Percentiles rank a stretch among this genome's conserved stretches.
Conservation (phyloP, 1,140 invertebrate genomes). For the Bombus soroeensis region DNA sequence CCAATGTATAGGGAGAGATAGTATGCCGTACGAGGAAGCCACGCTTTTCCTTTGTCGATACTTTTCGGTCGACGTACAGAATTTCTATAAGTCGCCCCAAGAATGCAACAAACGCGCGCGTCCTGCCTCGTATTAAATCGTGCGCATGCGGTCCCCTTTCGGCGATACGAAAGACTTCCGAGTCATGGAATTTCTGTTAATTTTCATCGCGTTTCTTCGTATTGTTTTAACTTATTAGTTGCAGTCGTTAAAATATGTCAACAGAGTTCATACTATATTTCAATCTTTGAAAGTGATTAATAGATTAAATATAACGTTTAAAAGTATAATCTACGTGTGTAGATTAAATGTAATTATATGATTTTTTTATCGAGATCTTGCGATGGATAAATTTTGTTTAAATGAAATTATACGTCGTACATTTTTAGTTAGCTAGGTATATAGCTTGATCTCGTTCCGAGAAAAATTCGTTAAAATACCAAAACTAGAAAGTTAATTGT, state of each 20-base stretch:
- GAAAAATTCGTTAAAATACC: background rate
- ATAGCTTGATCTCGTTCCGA: background rate
- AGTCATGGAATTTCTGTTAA: background rate
- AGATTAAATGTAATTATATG: no score
- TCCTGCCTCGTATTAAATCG: background rate
- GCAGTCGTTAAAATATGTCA: background rate
- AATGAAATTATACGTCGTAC: background rate
- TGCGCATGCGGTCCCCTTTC: background rate
- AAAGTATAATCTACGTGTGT: no score
- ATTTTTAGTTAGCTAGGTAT: background rate
- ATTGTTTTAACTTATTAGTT: background rate
- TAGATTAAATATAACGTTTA: no score
- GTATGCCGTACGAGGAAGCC: background rate
- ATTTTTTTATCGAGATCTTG: no score
- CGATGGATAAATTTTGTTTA: background rate
- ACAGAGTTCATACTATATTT: background rate
- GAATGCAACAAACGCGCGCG: constrained; percentile 13
- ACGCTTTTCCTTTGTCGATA: background rate
- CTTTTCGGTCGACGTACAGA: background rate
- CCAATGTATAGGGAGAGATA: no score
- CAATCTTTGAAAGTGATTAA: no score
- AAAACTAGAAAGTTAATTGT: background rate
- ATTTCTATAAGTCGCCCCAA: constrained; percentile 8
- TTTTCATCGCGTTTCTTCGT: background rate
- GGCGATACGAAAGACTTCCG: background rate